Conservation (phyloP, 1,140 invertebrate genomes). For the Drosophila nigromelanica region DNA sequence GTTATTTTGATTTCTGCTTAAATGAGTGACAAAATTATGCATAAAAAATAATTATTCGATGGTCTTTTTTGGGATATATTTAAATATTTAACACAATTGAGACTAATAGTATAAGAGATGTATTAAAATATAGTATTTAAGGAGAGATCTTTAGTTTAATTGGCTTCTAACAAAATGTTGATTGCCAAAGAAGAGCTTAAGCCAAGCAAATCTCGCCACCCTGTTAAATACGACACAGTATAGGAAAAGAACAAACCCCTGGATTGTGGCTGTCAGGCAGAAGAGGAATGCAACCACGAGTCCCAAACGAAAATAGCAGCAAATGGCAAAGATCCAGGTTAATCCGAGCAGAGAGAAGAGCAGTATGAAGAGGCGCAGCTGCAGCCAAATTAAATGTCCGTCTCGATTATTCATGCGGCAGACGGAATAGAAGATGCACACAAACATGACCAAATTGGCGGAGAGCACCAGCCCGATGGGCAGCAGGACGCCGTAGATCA, state of each 20-base stretch:
- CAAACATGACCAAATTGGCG: conserved; percentile 85
- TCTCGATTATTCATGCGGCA: conserved; percentile 84
- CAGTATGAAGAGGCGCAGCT: conserved; percentile 86
- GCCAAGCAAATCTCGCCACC: conserved; percentile 85
- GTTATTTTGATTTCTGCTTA: background rate
- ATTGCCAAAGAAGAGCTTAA: conserved; percentile 13
- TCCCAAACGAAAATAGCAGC: conserved; percentile 84
- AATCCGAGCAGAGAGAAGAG: conserved; percentile 87
- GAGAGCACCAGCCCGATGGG: conserved; percentile 85
- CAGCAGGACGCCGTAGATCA: conserved; percentile 85
- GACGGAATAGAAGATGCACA: conserved; percentile 86
- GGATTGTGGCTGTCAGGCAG: conserved; percentile 86
- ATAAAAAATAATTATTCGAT: background rate
- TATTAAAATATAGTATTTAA: too few relatives aligned
- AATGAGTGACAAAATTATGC: background rate
- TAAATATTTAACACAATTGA: too few relatives aligned
- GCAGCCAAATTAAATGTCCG: conserved; percentile 84
- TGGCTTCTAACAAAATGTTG: too few relatives aligned
- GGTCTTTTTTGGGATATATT: too few relatives aligned
- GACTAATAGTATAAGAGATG: too few relatives aligned
- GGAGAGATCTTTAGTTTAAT: too few relatives aligned
- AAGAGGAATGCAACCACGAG: conserved; percentile 87
- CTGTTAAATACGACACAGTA: conserved; percentile 87
- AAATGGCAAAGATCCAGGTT: conserved; percentile 87
- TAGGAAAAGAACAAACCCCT: conserved; percentile 87